A percentile compares a stretch with the other conserved stretches of the same genome.
Evolutionary conservation across 1,140 invertebrate species (phyloP).

Genomic region (Caerostris darwini): DNA sequence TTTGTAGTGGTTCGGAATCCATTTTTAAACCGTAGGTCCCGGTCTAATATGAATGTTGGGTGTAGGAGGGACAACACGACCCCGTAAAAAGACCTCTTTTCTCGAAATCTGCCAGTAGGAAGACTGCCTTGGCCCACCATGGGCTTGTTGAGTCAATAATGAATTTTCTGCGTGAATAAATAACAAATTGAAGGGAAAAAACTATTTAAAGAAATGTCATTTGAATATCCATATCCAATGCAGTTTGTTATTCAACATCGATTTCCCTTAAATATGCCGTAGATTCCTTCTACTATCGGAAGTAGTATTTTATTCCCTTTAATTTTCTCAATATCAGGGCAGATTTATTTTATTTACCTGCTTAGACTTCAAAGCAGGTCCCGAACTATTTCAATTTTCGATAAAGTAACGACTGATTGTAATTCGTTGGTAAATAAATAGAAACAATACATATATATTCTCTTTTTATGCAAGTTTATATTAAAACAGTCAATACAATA

Average conservation of each 20-base stretch:
- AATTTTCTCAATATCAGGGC: background rate
- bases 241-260: conserved; percentile 22
- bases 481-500: no score
- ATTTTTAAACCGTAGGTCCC: no score
- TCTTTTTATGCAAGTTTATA: no score
- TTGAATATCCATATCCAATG: conserved; percentile 16
- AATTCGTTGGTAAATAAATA: background rate
- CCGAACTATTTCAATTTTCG: background rate
- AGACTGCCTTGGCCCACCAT: no score
- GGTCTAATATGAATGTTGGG: no score
- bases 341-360: background rate
- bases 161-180: background rate
- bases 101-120: no score
- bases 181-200: background rate
- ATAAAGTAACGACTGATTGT: background rate
- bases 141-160: no score
- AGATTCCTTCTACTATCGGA: background rate
- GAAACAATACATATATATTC: background rate
- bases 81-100: no score
- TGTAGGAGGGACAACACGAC: no score
- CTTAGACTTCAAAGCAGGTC: background rate
- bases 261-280: background rate
- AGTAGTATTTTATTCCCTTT: background rate
- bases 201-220: conserved; percentile 1
- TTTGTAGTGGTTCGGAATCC: no score